A percentile compares a stretch with the other conserved stretches of the same genome.
Conservation (phyloP, 2,113 vertebrate genomes). For the Promerops cafer region DNA sequence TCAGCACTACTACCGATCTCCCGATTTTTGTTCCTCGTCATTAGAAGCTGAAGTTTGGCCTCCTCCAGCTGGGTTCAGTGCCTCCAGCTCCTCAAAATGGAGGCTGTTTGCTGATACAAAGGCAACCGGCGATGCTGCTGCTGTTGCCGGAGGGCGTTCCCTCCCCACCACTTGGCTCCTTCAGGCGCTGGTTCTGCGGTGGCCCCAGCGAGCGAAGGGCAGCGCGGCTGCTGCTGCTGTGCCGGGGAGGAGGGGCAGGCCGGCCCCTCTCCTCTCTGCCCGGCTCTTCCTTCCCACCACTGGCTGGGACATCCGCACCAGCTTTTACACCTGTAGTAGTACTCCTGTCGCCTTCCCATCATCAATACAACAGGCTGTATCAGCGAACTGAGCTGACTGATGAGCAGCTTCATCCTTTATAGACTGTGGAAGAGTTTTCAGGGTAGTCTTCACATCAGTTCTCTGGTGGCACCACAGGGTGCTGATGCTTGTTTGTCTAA, state of each 20-base stretch:
- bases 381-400: background rate
- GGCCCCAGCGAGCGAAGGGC: background rate
- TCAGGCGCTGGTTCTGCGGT: background rate
- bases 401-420: background rate
- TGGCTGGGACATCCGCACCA: too few relatives aligned
- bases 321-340: background rate
- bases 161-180: background rate
- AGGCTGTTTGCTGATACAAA: background rate
- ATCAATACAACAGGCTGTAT: rapidly evolving
- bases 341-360: rapidly evolving
- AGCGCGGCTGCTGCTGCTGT: background rate
- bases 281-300: background rate
- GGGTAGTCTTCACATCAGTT: background rate
- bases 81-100: conserved; percentile 18
- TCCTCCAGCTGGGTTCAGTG: background rate
- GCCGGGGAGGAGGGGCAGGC: background rate
- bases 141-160: conserved; percentile 21
- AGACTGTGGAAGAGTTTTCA: rapidly evolving
- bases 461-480: background rate
- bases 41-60: background rate
- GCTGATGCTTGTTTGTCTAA: background rate
- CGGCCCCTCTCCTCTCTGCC: background rate
- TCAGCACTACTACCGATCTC: rapidly evolving
- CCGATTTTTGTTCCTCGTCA: background rate
- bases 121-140: background rate